These are phyloP conservation scores for Ctenicera cuprea DNA, from an alignment of 2,888 invertebrate genomes.

Conservation along the genomic window DNA sequence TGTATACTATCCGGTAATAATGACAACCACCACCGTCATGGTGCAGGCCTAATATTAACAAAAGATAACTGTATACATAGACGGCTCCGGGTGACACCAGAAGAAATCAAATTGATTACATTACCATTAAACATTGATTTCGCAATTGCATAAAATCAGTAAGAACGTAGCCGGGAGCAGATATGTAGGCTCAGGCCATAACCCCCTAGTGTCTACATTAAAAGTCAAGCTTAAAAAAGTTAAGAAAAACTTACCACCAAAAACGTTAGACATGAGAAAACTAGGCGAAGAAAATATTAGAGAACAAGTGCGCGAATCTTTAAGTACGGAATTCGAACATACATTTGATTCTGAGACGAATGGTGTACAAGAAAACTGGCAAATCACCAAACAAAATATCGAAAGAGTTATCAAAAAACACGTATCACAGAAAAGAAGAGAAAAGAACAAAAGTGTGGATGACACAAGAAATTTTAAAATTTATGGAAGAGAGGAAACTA, in stretches of 20 bases:
- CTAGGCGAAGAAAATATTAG: neutral
- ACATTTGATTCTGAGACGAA: no score
- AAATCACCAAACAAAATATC: conserved; percentile 3
- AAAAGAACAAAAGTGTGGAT: conserved; percentile 13
- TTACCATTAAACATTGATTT: conserved; percentile 9
- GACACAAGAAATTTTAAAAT: conserved; percentile 8
- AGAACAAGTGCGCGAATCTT: conserved; percentile 6
- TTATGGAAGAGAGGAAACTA: no score
- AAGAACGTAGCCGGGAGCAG: conserved; percentile 14
- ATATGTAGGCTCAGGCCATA: conserved; percentile 18
- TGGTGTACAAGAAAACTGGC: no score
- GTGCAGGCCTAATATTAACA: conserved; percentile 26
- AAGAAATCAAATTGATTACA: conserved; percentile 31
- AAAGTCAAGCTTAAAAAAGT: conserved; percentile 7
- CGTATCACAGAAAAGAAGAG: neutral
- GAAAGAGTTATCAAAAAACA: neutral
- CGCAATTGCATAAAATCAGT: conserved; percentile 7
- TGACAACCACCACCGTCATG: conserved; percentile 23
- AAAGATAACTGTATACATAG: conserved; percentile 10
- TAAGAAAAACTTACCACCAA: neutral
- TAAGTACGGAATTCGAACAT: conserved; percentile 6
- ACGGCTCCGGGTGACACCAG: no score
- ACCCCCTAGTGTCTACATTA: neutral
- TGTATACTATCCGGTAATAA: conserved; percentile 36
- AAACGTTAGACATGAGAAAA: conserved; percentile 9